phyloP scores from a whole-genome alignment of 2,113 vertebrate species.

The Oryctolagus cuniculus region DNA sequence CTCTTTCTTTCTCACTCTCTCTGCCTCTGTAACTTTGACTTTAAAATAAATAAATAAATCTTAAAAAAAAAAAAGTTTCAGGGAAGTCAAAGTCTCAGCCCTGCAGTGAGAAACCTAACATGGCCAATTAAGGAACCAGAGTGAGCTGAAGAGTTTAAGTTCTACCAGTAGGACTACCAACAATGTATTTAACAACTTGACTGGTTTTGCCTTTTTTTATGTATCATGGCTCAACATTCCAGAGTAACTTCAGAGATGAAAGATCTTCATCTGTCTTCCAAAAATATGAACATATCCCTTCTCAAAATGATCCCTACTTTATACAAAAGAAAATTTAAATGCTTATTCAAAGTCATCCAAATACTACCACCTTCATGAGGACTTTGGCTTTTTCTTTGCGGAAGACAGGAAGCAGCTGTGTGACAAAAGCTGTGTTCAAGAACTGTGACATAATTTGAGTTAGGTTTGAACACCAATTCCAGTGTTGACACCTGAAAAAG shows the following conservation, averaged over 20 bases:
- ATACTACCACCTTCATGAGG: background rate
- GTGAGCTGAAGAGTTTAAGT: background rate
- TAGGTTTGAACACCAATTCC: slow-evolving; percentile 13
- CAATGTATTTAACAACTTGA: background rate
- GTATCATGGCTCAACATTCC: background rate
- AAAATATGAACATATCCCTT: background rate
- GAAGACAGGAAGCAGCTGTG: background rate
- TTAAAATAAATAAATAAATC: no score
- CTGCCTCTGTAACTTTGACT: no score
- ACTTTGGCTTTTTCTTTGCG: background rate
- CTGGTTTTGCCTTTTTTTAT: background rate
- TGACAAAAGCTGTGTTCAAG: background rate
- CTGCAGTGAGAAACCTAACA: background rate
- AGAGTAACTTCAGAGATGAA: background rate
- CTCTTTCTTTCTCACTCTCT: no score
- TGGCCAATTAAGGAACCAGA: background rate
- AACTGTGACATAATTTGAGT: background rate
- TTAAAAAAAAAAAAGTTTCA: background rate
- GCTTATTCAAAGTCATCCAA: no score
- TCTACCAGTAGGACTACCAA: background rate
- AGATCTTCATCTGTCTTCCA: background rate
- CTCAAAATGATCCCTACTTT: background rate
- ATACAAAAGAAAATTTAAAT: slow-evolving; percentile 22
- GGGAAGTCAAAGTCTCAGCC: slow-evolving; percentile 5
- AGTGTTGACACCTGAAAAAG: slow-evolving; percentile 10